Conservation (phyloP, 2,797 vertebrate genomes). For the Ara ararauna region DNA sequence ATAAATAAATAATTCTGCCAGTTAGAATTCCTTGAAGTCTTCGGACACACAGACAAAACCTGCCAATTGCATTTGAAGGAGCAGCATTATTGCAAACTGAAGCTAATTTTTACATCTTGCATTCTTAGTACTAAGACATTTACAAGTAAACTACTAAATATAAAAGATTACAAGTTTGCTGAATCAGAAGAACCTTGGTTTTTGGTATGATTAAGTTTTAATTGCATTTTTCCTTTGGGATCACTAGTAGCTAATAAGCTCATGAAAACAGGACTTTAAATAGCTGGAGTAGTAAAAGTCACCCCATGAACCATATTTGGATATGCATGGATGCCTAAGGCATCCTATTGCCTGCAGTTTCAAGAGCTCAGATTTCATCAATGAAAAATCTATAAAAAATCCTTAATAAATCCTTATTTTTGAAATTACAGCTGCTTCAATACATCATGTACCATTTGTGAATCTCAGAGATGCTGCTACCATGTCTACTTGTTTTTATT, state of each 20-base stretch:
- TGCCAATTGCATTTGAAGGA: conserved; percentile 21
- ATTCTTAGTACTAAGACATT: conserved; percentile 59
- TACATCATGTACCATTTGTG: background rate
- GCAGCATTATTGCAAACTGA: background rate
- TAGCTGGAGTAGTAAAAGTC: conserved; percentile 76
- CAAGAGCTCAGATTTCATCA: conserved; percentile 70
- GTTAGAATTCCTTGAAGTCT: conserved; percentile 31
- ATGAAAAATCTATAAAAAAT: conserved; percentile 68
- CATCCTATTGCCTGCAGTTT: conserved; percentile 58
- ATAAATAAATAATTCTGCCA: background rate
- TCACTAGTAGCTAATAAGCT: conserved; percentile 81
- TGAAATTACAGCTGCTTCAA: conserved; percentile 18
- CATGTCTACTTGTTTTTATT: background rate
- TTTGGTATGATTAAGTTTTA: conserved; percentile 85
- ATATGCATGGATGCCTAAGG: conserved; percentile 69
- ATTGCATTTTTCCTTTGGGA: conserved; percentile 84
- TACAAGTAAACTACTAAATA: conserved; percentile 80
- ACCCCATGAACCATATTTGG: conserved; percentile 73
- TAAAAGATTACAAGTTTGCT: conserved; percentile 78
- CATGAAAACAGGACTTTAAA: conserved; percentile 82
- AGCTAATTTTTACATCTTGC: conserved; percentile 60
- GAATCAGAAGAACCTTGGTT: conserved; percentile 81
- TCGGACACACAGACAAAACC: background rate
- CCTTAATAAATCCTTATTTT: conserved; percentile 41
- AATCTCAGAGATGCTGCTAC: background rate